Conservation (phyloP, 2,797 vertebrate genomes). For the Cossypha niveicapilla region DNA sequence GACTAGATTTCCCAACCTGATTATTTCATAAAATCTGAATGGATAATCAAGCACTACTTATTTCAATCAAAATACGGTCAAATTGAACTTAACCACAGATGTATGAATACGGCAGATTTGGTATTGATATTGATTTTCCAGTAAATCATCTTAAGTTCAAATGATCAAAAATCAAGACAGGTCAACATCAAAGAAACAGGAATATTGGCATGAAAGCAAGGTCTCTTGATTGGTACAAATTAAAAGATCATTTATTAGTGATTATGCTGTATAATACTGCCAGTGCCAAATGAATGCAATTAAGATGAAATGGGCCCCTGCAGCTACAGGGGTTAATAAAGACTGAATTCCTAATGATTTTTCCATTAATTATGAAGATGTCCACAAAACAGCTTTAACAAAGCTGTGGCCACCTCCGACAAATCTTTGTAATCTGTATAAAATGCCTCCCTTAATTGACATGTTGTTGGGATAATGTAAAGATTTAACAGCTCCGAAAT, state of each 20-base stretch:
- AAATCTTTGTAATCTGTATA: slow-evolving; percentile 78
- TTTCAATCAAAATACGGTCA: slow-evolving; percentile 78
- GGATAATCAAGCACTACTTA: slow-evolving; percentile 77
- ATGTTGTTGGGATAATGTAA: slow-evolving; percentile 70
- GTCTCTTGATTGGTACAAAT: slow-evolving; percentile 80
- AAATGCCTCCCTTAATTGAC: slow-evolving; percentile 76
- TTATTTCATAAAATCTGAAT: slow-evolving; percentile 76
- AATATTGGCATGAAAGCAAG: slow-evolving; percentile 81
- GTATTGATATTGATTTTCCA: slow-evolving; percentile 83
- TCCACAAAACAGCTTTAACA: slow-evolving; percentile 81
- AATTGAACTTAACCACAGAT: slow-evolving; percentile 76
- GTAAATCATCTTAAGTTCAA: slow-evolving; percentile 82
- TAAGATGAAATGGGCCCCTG: slow-evolving; percentile 84
- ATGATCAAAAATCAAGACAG: slow-evolving; percentile 83
- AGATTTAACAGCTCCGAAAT: slow-evolving; percentile 68
- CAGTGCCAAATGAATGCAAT: slow-evolving; percentile 85
- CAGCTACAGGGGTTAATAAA: slow-evolving; percentile 83
- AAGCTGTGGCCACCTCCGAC: slow-evolving; percentile 77
- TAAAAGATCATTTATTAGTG: slow-evolving; percentile 83
- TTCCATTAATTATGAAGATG: slow-evolving; percentile 84
- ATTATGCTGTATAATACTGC: slow-evolving; percentile 80
- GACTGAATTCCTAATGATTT: slow-evolving; percentile 81
- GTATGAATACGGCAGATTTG: slow-evolving; percentile 75
- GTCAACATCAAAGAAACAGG: slow-evolving; percentile 83
- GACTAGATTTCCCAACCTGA: slow-evolving; percentile 73